Conservation (phyloP, 2,113 vertebrate genomes). For the Alexandromys fortis region DNA sequence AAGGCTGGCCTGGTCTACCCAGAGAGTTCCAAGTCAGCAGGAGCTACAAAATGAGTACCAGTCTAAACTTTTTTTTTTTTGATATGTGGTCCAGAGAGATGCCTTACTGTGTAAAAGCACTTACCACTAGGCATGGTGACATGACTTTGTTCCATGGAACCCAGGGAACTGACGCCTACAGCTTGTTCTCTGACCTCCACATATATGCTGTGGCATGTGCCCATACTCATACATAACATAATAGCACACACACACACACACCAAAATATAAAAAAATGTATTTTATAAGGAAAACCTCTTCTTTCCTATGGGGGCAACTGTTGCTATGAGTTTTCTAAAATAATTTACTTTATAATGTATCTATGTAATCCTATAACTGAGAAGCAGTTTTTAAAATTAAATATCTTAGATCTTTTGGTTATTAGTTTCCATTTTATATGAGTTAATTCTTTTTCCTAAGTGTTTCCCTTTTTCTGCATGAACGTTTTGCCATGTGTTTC, state of each 20-base stretch:
- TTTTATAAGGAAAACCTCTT: conserved; percentile 8
- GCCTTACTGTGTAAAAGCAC: not conserved
- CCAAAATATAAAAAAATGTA: not conserved
- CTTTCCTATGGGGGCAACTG: not conserved
- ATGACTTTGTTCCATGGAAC: not conserved
- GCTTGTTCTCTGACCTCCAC: not conserved
- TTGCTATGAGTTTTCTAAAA: conserved; percentile 38
- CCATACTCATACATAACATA: not conserved
- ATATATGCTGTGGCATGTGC: not conserved
- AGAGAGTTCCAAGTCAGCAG: not conserved
- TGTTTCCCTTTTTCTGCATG: conserved; percentile 25
- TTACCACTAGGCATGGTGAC: not conserved
- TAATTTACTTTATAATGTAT: conserved; percentile 5
- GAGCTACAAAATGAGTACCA: not conserved
- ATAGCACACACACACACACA: too few relatives aligned
- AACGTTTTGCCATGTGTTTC: conserved; percentile 29
- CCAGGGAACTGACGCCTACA: not conserved
- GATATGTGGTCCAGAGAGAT: not conserved
- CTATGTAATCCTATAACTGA: not conserved
- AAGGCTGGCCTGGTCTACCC: not conserved
- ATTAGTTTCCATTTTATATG: conserved; percentile 40
- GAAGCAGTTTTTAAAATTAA: not conserved
- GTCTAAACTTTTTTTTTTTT: not conserved
- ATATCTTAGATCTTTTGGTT: conserved; percentile 23
- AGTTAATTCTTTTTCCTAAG: not conserved